Percentiles rank a stretch among this genome's conserved stretches.
phyloP scores from a whole-genome alignment of 2,888 invertebrate species.

The Brenthis daphne region DNA sequence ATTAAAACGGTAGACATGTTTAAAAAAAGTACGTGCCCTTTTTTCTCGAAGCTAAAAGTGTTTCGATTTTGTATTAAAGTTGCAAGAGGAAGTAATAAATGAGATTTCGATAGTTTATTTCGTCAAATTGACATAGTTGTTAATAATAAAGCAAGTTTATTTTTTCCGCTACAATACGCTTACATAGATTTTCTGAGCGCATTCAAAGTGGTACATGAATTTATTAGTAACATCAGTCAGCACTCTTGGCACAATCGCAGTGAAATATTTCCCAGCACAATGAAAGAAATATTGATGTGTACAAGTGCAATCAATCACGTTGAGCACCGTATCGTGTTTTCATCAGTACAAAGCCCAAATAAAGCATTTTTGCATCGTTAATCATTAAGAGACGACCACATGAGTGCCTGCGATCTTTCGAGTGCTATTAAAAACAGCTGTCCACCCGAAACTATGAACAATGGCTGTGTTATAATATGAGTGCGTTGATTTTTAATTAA shows the following conservation, averaged over 20 bases:
- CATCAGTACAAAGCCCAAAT: slow-evolving; percentile 48
- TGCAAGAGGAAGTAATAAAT: neutral
- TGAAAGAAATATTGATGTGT: slow-evolving; percentile 64
- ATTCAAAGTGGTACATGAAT: slow-evolving; percentile 41
- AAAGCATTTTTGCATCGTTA: slow-evolving; percentile 43
- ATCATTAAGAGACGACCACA: slow-evolving; percentile 41
- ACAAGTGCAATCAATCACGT: slow-evolving; percentile 48
- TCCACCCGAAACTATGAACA: slow-evolving; percentile 33
- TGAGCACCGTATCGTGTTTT: slow-evolving; percentile 46
- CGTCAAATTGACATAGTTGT: neutral
- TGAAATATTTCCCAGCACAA: slow-evolving; percentile 63
- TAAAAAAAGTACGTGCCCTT: no score
- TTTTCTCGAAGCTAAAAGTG: no score
- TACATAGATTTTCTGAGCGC: slow-evolving; percentile 2
- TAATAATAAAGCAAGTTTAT: neutral
- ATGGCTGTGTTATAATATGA: slow-evolving; percentile 19
- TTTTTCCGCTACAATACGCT: neutral
- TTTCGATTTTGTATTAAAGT: no score
- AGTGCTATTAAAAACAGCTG: slow-evolving; percentile 55
- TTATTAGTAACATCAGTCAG: slow-evolving; percentile 59
- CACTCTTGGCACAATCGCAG: slow-evolving; percentile 38
- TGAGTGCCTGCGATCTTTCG: slow-evolving; percentile 39
- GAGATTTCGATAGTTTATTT: no score
- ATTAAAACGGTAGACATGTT: no score
- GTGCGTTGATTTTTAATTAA: slow-evolving; percentile 11